Evolutionary conservation across 2,113 vertebrate genomes (phyloP), one percentile per base, ranked within the genome.

Genomic region (Delphinapterus leucas): DNA sequence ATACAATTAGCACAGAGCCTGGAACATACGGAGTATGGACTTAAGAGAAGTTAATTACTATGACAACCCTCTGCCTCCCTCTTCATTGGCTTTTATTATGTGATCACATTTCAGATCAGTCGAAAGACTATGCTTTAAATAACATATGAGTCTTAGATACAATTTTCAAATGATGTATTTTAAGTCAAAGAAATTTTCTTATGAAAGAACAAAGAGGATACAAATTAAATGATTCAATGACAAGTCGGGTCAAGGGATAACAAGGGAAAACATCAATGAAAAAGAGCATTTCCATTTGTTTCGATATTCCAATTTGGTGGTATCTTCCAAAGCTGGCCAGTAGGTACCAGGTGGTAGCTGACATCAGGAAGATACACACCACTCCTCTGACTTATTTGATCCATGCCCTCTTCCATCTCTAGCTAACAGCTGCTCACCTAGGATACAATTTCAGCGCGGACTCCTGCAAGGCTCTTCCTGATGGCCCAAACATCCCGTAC

Each of bases 141-240:
- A 92, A 90, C 53, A 87, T 41, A 82, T 58, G 65, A 49, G 41
- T 36, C 88, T 41, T 38, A 47, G 47, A 85, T 38, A 83, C 33
- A 44, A 79, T 53, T 53, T 89, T 79, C 28, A 79, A 95, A 85
- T 21, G 31, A 71, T 12, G 4, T 20, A 41, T 65, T 44, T 89
- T 36, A 90, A 80, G 65, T 71, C 58, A 88, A 90, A 82, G 60
- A 97, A 96, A 97, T 97, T 93, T 98, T 96, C 98, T 97, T 94
- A 96, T 10, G 26, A 97, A 97, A 87, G 80, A 97, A 92, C 88
- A 68, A 98, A 97, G 95, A 97, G 85, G 96, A 94, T 88, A 97
- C 88, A 97, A 97, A 97, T 90, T 97, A 98, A 98, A 98, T 96
- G 93, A 97, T 81, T 60, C 97, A 97, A 94, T 95, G 94, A 95